Evolutionary conservation across 2,888 invertebrate genomes (phyloP), one percentile per base, ranked within the genome.

Genomic region (Myopa testacea): DNA sequence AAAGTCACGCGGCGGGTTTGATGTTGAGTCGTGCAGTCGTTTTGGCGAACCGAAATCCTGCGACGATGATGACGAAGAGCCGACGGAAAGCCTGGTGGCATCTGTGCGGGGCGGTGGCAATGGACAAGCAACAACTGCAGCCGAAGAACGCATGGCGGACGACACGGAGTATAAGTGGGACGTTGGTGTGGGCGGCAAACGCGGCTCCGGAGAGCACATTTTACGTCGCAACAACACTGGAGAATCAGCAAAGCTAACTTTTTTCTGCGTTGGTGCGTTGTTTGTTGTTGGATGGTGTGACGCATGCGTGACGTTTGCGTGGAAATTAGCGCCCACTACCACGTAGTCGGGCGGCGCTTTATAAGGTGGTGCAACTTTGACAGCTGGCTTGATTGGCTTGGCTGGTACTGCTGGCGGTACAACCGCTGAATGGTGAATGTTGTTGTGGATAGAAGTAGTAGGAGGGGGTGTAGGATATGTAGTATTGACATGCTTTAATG

Each of bases 1-100:
- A 86, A 97, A 97, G 78, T 95, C 95, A 40, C 93, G 93, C 0
- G 95, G 94, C 4, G 95, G 95, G 84, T 93, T 94, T 81, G 93
- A 93, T 78, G 92, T 91, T 0, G 93, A 93, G 78, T 95, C 94
- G 0, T 92, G 92, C 45, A 95, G 88, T 83, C 94, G 94, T 86
- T 94, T 95, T 4, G 95, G 95, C 10, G 94, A 94, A 3, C 95
- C 92, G n/a, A 93, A 89, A 73, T 83, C 84, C 14, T 78, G 78
- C 16, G 81, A 81, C 4, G 82, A 82, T 69, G 79, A 79, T 79
- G 80, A 83, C 62, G 79, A 81, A 62, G 84, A 85, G 81, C 92
- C 92, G 3, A 93, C 93, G 3, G 95, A 93, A 4, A 95, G 90
- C 69, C 93, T 91, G 0, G 94, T 94, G 81, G 92, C 92, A 84